These are phyloP conservation scores for Carabus problematicus DNA, from an alignment of 2,888 invertebrate species.

Conservation along the genomic window DNA sequence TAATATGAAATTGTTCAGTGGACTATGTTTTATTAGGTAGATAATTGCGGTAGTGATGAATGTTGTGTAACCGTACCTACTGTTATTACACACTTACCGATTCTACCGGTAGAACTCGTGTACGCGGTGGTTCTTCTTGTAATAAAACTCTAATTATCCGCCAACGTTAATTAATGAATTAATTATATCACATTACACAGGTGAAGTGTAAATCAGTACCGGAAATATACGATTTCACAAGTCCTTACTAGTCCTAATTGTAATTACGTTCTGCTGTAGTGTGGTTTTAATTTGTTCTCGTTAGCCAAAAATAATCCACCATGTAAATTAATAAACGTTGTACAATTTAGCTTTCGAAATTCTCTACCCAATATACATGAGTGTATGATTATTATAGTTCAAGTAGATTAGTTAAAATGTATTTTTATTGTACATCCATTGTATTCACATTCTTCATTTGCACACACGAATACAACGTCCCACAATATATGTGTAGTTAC, in stretches of 20 bases:
- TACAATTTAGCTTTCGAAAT: no score
- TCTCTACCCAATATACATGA: no score
- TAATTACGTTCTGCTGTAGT: slow-evolving; percentile 14
- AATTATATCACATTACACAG: slow-evolving; percentile 39
- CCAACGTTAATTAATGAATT: slow-evolving; percentile 35
- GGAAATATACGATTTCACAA: slow-evolving; percentile 8
- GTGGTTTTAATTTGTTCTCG: neutral
- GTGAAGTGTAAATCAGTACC: slow-evolving; percentile 35
- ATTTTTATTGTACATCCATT: no score
- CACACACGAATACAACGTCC: no score
- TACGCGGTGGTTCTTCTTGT: slow-evolving; percentile 15
- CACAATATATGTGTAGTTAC: no score
- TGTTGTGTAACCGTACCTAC: slow-evolving; percentile 3
- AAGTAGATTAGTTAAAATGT: no score
- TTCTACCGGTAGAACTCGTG: slow-evolving; percentile 15
- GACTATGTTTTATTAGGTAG: neutral
- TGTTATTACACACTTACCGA: no score
- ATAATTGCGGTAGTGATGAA: neutral
- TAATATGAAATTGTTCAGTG: neutral
- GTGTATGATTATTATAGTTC: no score
- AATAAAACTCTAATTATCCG: slow-evolving; percentile 36
- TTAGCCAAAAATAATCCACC: no score
- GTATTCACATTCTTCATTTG: no score
- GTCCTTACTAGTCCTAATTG: slow-evolving; percentile 32
- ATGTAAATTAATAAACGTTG: no score